phyloP scores from a whole-genome alignment of 2,797 vertebrate species.

The Oryzias dopingdopingensis region DNA sequence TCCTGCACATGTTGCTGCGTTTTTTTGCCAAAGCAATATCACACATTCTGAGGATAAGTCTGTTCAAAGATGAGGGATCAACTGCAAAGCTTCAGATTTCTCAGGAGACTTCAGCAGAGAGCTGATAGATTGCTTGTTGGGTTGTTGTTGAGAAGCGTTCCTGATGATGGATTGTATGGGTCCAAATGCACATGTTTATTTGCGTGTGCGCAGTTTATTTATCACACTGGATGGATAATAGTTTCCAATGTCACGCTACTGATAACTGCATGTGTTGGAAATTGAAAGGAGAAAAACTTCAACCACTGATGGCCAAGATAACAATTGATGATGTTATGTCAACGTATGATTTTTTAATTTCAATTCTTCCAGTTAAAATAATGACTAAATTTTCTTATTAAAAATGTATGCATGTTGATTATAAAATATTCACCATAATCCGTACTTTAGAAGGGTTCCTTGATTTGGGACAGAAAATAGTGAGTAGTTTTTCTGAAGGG shows the following conservation, averaged over 20 bases:
- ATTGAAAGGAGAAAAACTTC: no score
- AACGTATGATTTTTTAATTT: no score
- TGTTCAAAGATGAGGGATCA: constrained; percentile 13
- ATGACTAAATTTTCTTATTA: no score
- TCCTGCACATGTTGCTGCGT: constrained; percentile 7
- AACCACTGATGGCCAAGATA: no score
- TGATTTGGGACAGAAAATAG: no score
- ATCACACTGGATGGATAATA: constrained; percentile 3
- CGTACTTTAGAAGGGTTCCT: no score
- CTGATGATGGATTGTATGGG: neutral
- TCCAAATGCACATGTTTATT: constrained; percentile 5
- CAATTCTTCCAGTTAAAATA: no score
- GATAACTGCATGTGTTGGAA: neutral
- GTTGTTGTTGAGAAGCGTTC: constrained; percentile 15
- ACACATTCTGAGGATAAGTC: neutral
- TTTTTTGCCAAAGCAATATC: constrained; percentile 1
- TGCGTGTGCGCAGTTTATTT: constrained; percentile 4
- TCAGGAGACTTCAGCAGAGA: constrained; percentile 23
- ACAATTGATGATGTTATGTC: no score
- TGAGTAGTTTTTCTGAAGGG: no score
- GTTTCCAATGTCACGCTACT: constrained; percentile 2
- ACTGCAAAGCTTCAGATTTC: constrained; percentile 15
- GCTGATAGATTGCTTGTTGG: constrained; percentile 32
- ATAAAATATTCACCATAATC: no score
- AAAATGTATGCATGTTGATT: no score